These are phyloP conservation scores for Myotis daubentonii DNA, from an alignment of 2,797 vertebrate genomes.

Conservation along the genomic window DNA sequence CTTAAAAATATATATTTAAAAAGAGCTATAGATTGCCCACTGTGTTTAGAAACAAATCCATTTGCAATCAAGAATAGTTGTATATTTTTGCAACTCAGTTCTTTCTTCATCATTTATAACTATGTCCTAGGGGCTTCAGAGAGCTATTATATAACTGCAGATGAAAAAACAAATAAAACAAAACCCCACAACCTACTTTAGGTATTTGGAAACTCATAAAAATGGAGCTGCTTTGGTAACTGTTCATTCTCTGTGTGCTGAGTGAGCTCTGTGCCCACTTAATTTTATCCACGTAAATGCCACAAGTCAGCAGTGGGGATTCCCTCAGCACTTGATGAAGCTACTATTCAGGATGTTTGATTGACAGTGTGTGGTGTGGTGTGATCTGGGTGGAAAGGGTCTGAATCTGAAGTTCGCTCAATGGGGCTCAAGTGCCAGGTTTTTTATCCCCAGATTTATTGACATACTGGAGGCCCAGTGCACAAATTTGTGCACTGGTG, in stretches of 20 bases:
- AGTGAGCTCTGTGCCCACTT: not conserved
- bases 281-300: not conserved
- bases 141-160: not conserved
- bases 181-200: not conserved
- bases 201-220: conserved; percentile 19
- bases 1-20: not conserved
- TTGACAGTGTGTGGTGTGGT: not conserved
- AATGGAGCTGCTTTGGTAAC: not conserved
- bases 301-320: not conserved
- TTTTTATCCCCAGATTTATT: not conserved
- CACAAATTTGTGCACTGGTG: too few relatives aligned
- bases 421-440: not conserved
- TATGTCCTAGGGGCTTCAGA: not conserved
- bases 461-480: not conserved
- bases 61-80: not conserved
- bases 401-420: not conserved
- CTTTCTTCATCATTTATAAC: conserved; percentile 49
- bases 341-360: not conserved
- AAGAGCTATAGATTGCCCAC: not conserved
- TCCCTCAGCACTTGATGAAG: not conserved
- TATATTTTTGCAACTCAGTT: conserved; percentile 30
- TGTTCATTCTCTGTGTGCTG: not conserved
- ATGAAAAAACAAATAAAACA: not conserved
- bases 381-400: not conserved
- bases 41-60: conserved; percentile 44